phyloP scores from a whole-genome alignment of 2,113 vertebrate genomes.

The Micronycteris hirsuta region DNA sequence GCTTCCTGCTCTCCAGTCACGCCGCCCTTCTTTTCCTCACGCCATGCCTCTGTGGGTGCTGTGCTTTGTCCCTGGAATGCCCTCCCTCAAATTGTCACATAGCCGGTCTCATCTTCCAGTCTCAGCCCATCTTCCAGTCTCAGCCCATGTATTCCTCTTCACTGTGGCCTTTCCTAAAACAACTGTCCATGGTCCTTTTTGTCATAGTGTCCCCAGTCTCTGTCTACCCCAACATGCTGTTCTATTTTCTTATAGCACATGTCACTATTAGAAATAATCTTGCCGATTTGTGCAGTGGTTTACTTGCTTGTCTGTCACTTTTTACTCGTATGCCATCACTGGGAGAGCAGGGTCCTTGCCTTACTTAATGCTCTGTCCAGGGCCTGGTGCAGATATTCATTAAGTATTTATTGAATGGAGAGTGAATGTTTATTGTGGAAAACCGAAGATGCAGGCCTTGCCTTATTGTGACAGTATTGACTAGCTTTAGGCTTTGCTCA shows the following conservation, averaged over 20 bases:
- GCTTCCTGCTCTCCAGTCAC: not conserved
- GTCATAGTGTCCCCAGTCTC: not conserved
- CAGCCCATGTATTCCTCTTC: not conserved
- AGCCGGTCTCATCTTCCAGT: not conserved
- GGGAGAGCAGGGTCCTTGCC: not conserved
- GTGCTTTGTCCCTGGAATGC: not conserved
- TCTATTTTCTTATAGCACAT: not conserved
- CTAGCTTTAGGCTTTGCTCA: slow-evolving; percentile 56
- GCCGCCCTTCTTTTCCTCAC: not conserved
- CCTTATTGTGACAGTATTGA: not conserved
- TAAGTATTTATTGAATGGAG: not conserved
- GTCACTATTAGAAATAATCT: not conserved
- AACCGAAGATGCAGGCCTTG: not conserved
- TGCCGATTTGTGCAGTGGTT: not conserved
- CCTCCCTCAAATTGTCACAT: not conserved
- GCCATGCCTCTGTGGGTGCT: not conserved
- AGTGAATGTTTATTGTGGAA: not conserved
- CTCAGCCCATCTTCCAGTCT: no score
- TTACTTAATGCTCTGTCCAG: not conserved
- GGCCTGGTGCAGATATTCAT: not conserved
- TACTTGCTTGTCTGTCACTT: not conserved
- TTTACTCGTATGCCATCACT: not conserved
- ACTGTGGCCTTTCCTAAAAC: not conserved
- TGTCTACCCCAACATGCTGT: not conserved
- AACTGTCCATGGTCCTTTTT: not conserved